Base-by-base conservation (phyloP, 2,797 vertebrate genomes). In the Acomys russatus region DNA sequence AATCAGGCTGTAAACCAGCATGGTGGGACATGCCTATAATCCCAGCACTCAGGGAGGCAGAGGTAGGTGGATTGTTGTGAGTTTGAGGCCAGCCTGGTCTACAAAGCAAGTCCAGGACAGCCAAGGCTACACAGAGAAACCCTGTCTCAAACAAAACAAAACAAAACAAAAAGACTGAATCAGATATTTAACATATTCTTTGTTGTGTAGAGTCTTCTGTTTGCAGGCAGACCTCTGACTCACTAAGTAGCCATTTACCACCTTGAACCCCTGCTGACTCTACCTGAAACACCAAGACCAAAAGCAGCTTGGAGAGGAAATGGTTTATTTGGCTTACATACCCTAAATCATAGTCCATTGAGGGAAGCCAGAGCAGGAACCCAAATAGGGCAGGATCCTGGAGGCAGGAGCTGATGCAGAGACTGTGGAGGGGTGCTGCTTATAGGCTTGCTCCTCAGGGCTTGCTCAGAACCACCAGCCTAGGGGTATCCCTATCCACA, bases 141-240 rank as follows among this genome's bases (percentile, higher is more conserved):
- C 44, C 44, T 44, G 44, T 44, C 44, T 44, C 44, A n/a, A n/a
- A n/a, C n/a, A n/a, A n/a, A n/a, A n/a, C n/a, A n/a, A n/a, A n/a
- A n/a, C n/a, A 44, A 44, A 44, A 44, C 44, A 44, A 89, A 64
- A 71, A 90, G 44, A 49, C 74, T 95, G 87, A 83, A 74, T 74
- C 9, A 88, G 71, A 56, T 63, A 79, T 82, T 73, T 74, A 38
- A 38, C 23, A 74, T 71, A 33, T 22, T 35, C 20, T 10, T 83
- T 44, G 22, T 84, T 74, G 44, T 38, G 61, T n/a, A 22, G 9
- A 68, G 25, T 61, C 54, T 59, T 54, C 56, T 59, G 70, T 88
- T 73, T 73, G 23, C 85, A 44, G 38, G 22, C 33, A n/a, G 66
- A 18, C 17, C 70, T 74, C 64, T 86, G 25, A 70, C 51, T 70